These are phyloP conservation scores for Galbula dea DNA, from an alignment of 2,113 vertebrate species.

Conservation along the genomic window DNA sequence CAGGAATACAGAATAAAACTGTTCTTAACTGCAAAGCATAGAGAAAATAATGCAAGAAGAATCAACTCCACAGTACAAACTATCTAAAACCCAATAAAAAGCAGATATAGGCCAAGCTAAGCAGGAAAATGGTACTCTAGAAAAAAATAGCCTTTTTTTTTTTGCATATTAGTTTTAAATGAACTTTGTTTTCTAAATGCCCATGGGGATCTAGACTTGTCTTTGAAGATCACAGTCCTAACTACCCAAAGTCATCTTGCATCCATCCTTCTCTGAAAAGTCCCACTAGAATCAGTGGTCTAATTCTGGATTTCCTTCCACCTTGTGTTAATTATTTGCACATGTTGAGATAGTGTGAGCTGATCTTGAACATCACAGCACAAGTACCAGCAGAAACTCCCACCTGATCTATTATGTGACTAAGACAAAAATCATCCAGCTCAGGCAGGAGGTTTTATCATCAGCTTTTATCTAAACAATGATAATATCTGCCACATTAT, in stretches of 20 bases:
- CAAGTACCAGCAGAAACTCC: neutral
- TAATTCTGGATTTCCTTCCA: neutral
- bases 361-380: neutral
- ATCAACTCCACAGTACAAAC: neutral
- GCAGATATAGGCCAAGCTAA: neutral
- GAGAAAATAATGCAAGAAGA: neutral
- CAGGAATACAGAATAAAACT: neutral
- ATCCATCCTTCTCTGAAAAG: neutral
- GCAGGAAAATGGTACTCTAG: neutral
- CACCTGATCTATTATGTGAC: neutral
- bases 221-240: neutral
- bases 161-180: neutral
- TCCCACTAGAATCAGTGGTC: neutral
- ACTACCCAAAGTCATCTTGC: neutral
- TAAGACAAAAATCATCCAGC: neutral
- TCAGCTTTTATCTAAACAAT: slow-evolving; percentile 17
- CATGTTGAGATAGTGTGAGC: neutral
- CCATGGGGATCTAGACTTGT: neutral
- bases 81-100: neutral
- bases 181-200: neutral
- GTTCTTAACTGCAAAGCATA: neutral
- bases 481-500: neutral
- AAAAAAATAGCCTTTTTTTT: neutral
- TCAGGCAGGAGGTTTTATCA: slow-evolving; percentile 10
- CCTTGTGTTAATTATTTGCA: neutral